Evolutionary conservation across 1,140 invertebrate genomes (phyloP).

Genomic region (Bombus superbus): DNA sequence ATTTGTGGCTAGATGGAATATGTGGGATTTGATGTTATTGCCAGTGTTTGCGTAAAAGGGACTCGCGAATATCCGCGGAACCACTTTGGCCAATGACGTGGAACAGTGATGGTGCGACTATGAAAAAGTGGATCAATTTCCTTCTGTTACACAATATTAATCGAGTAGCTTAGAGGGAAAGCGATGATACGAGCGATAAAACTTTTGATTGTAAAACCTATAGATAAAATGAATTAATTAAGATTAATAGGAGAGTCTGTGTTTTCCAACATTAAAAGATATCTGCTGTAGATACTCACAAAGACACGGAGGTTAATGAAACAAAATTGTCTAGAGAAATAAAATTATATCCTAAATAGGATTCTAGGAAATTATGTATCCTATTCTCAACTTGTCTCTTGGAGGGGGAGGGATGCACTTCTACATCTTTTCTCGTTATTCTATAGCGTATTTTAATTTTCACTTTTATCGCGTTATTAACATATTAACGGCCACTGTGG

Average conservation of each 20-base stretch:
- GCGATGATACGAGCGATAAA: background rate
- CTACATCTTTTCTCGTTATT: too few species aligned
- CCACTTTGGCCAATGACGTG: slow-evolving; percentile 9
- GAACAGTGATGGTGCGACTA: background rate
- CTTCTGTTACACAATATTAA: background rate
- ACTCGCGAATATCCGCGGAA: slow-evolving; percentile 14
- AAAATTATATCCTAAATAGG: too few species aligned
- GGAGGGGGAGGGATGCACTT: too few species aligned
- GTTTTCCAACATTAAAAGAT: background rate
- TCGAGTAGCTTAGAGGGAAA: background rate
- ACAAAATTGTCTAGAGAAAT: too few species aligned
- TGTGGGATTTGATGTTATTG: slow-evolving; percentile 23
- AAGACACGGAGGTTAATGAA: background rate
- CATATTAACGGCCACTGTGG: too few species aligned
- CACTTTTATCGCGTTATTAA: too few species aligned
- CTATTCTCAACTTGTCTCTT: too few species aligned
- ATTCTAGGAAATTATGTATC: too few species aligned
- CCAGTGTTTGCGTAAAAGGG: background rate
- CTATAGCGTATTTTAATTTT: too few species aligned
- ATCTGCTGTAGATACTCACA: background rate
- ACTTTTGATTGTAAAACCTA: background rate
- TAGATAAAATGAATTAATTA: background rate
- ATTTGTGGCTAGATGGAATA: slow-evolving; percentile 16
- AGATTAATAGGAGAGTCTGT: background rate
- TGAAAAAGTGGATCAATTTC: slow-evolving; percentile 47